These are phyloP conservation scores for Therioaphis trifolii DNA, from an alignment of 2,888 invertebrate species.

Conservation along the genomic window DNA sequence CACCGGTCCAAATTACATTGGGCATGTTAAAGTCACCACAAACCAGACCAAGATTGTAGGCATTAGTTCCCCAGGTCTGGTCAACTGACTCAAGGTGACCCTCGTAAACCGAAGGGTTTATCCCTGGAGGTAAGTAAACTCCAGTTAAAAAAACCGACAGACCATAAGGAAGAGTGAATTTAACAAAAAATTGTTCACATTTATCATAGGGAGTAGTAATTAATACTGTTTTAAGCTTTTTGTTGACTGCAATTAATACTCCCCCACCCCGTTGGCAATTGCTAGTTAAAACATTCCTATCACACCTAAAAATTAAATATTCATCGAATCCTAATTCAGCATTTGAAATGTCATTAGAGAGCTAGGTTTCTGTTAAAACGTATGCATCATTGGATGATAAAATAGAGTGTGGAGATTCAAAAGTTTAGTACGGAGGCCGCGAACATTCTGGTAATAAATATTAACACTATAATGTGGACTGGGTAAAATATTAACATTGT, in stretches of 20 bases:
- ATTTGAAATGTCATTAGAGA: conserved; percentile 14
- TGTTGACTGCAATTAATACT: conserved; percentile 7
- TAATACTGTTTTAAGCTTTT: background rate
- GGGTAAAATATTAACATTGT: background rate
- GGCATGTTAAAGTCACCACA: conserved; percentile 23
- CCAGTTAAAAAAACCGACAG: background rate
- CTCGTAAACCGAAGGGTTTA: background rate
- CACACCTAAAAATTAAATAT: background rate
- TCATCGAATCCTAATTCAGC: background rate
- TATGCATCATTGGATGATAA: background rate
- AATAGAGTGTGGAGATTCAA: background rate
- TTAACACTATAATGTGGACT: background rate
- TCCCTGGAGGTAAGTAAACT: background rate
- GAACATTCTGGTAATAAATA: conserved; percentile 9
- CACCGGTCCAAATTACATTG: background rate
- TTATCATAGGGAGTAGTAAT: background rate
- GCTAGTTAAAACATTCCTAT: conserved; percentile 1
- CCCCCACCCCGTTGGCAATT: background rate
- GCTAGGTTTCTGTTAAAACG: conserved; percentile 3
- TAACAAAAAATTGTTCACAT: background rate
- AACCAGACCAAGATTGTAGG: background rate
- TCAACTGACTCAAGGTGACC: background rate
- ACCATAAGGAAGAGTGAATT: background rate
- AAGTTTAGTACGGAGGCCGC: conserved; percentile 4
- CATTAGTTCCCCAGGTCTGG: background rate